A percentile compares a stretch with the other conserved stretches of the same genome.
phyloP scores from a whole-genome alignment of 2,888 invertebrate genomes.

The Eulithis prunata region DNA sequence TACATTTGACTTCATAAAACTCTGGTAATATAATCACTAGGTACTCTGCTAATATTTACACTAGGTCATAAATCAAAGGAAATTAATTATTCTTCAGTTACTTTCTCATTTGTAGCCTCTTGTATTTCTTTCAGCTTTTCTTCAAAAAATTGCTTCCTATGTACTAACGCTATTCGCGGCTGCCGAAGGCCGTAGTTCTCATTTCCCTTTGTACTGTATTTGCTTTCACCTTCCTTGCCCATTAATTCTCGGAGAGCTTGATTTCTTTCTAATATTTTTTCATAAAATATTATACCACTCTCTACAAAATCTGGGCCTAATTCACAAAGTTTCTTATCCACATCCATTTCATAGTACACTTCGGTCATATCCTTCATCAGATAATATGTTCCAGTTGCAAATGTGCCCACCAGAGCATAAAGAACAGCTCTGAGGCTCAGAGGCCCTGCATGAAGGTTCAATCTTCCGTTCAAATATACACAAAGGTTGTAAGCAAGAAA shows the following conservation, averaged over 20 bases:
- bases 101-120: constrained; percentile 30
- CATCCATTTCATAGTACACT: constrained; percentile 84
- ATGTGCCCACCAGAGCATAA: constrained; percentile 84
- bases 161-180: constrained; percentile 86
- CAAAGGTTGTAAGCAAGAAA: constrained; percentile 81
- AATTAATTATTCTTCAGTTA: constrained; percentile 8
- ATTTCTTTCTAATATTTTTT: constrained; percentile 89
- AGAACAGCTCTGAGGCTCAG: constrained; percentile 64
- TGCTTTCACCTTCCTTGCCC: constrained; percentile 85
- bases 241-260: constrained; percentile 87
- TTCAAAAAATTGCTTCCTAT: constrained; percentile 88
- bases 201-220: constrained; percentile 88
- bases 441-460: constrained; percentile 84
- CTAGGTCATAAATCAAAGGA: constrained; percentile 1
- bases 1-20: neutral
- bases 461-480: constrained; percentile 76
- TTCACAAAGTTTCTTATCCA: constrained; percentile 86
- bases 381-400: constrained; percentile 85
- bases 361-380: constrained; percentile 87
- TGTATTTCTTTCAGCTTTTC: constrained; percentile 66
- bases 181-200: constrained; percentile 87
- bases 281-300: constrained; percentile 91
- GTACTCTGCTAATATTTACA: no score
- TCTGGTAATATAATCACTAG: no score
- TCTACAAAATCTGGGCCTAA: constrained; percentile 86